These are phyloP conservation scores for Leiothrix lutea DNA, from an alignment of 2,113 vertebrate genomes.

Conservation along the genomic window DNA sequence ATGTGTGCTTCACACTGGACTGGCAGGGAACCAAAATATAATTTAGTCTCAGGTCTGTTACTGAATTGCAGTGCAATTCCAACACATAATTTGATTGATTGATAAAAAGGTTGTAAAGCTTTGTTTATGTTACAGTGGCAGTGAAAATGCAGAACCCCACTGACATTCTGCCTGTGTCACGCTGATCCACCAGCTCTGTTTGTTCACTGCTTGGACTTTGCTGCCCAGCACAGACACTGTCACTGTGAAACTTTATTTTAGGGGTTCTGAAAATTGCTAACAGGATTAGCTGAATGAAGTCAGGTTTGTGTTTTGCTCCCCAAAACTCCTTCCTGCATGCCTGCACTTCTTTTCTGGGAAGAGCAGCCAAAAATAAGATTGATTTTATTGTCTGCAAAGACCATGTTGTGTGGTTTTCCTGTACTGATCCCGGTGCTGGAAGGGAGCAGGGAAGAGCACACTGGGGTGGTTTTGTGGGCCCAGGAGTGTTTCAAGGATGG, in stretches of 20 bases:
- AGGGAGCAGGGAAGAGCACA: not conserved
- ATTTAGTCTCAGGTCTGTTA: not conserved
- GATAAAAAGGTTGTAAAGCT: not conserved
- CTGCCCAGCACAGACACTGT: not conserved
- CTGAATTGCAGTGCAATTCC: not conserved
- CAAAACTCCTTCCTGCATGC: not conserved
- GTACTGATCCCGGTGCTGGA: not conserved
- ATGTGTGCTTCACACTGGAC: not conserved
- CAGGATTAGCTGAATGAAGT: not conserved
- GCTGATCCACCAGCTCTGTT: not conserved
- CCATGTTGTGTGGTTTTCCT: rapidly evolving
- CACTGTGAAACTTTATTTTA: not conserved
- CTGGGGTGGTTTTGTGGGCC: not conserved
- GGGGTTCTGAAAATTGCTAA: not conserved
- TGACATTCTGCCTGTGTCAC: rapidly evolving
- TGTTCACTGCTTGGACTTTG: not conserved
- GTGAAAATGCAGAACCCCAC: not conserved
- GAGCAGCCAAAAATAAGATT: not conserved
- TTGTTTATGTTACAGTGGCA: not conserved
- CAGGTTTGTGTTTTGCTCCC: not conserved
- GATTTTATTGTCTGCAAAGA: not conserved
- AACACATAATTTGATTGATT: not conserved
- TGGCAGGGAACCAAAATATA: not conserved
- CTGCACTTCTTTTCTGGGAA: not conserved
- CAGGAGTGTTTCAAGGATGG: not conserved